Conservation (phyloP, 1,140 invertebrate genomes). For the Aporrectodea caliginosa region DNA sequence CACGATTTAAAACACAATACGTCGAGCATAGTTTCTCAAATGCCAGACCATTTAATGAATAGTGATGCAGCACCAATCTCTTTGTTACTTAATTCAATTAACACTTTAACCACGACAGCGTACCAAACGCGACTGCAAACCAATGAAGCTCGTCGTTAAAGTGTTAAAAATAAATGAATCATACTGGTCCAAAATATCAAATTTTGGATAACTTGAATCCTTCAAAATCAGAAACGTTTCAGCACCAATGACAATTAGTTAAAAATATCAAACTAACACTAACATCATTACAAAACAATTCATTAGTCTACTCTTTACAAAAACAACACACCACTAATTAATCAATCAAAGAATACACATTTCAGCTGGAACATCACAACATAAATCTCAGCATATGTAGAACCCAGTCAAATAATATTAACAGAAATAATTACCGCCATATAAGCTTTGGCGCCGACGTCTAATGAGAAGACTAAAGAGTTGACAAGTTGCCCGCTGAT, state of each 20-base stretch:
- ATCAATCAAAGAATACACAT: neutral
- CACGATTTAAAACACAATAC: no score
- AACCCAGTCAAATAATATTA: neutral
- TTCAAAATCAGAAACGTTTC: neutral
- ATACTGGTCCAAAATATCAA: neutral
- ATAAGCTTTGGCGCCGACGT: constrained; percentile 92
- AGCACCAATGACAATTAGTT: neutral
- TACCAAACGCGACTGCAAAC: no score
- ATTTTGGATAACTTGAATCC: neutral
- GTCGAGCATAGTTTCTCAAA: no score
- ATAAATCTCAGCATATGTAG: neutral
- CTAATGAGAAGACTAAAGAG: constrained; percentile 90
- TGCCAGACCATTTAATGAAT: neutral
- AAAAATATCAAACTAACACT: neutral
- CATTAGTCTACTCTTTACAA: neutral
- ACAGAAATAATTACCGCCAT: constrained; percentile 78
- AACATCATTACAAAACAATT: no score
- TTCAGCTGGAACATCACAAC: neutral
- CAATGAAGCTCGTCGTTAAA: no score
- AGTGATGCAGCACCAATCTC: neutral
- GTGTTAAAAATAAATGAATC: no score
- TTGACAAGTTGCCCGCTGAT: constrained; percentile 95
- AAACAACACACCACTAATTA: neutral
- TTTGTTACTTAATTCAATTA: no score
- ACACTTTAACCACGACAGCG: no score